Percentiles rank a stretch among this genome's conserved stretches.
These are phyloP conservation scores for Styela plicata DNA, from an alignment of 23 tunicate genomes.

Conservation along the genomic window DNA sequence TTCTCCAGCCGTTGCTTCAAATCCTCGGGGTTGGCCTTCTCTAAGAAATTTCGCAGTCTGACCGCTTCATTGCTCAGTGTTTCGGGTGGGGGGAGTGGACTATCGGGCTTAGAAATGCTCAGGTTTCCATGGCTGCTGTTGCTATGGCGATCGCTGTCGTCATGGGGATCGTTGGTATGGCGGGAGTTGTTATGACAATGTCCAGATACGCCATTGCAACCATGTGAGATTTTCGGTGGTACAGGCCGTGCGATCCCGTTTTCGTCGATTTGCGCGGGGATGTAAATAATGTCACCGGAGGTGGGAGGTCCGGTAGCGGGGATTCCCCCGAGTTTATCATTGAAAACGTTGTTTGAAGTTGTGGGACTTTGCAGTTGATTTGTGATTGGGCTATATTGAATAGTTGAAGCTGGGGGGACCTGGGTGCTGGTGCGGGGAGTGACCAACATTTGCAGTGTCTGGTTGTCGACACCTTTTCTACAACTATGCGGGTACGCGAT, in stretches of 20 bases:
- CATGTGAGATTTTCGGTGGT: neutral
- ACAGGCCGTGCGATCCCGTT: slow-evolving; percentile 7
- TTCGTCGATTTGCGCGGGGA: slow-evolving; percentile 28
- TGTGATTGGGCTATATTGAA: neutral
- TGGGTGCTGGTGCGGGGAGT: neutral
- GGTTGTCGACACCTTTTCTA: neutral
- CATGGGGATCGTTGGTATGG: neutral
- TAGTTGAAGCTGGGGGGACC: neutral
- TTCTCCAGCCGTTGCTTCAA: slow-evolving; percentile 42
- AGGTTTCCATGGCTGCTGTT: neutral
- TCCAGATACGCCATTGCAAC: too few relatives aligned
- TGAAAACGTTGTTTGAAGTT: neutral
- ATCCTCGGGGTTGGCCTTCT: slow-evolving; percentile 47
- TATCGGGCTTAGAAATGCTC: neutral
- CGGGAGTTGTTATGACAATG: neutral
- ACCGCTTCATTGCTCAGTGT: slow-evolving; percentile 50
- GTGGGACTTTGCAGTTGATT: neutral
- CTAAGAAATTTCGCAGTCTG: slow-evolving; percentile 45
- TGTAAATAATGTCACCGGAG: slow-evolving; percentile 4
- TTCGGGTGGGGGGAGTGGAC: slow-evolving; percentile 33
- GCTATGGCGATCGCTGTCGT: neutral
- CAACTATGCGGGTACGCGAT: neutral
- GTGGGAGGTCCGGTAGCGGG: neutral
- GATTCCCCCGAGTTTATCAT: neutral
- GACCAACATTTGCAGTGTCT: neutral